These are phyloP conservation scores for Aurelia coerulea DNA, from an alignment of 30 jellyfish, hydroid and myxozoan genomes.

Conservation along the genomic window DNA sequence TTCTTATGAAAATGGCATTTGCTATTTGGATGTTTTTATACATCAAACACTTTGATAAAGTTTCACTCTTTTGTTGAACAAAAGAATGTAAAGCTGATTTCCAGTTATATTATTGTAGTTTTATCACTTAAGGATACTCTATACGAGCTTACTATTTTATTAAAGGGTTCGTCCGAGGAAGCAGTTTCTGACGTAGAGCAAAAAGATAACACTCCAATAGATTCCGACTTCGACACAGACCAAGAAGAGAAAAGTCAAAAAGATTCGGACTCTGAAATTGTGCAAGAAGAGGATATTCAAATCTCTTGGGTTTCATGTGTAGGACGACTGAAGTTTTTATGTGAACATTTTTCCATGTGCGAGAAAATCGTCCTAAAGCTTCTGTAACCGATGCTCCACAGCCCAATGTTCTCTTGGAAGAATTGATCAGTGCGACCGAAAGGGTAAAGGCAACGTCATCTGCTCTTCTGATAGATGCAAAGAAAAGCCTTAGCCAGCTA, in stretches of 20 bases:
- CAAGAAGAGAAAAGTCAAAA: neutral
- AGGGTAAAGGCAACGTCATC: conserved; percentile 68
- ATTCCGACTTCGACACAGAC: conserved; percentile 25
- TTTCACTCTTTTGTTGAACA: too few species aligned
- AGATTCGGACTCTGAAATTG: too few species aligned
- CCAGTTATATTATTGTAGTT: neutral
- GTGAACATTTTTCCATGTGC: conserved; percentile 59
- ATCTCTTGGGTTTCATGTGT: conserved; percentile 56
- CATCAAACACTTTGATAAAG: too few species aligned
- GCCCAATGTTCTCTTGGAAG: conserved; percentile 57
- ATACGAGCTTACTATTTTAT: neutral
- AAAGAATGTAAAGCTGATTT: too few species aligned
- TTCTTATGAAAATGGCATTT: too few species aligned
- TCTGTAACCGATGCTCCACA: conserved; percentile 60
- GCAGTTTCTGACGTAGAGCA: neutral
- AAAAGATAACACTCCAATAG: neutral
- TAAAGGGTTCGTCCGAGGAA: conserved; percentile 2
- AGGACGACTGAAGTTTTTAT: conserved; percentile 34
- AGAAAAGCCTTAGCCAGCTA: conserved; percentile 62
- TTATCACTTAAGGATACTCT: neutral
- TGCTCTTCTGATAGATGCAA: conserved; percentile 54
- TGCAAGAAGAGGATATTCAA: conserved; percentile 35
- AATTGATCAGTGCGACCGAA: conserved; percentile 47
- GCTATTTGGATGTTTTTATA: too few species aligned
- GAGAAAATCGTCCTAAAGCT: conserved; percentile 55